phyloP scores from a whole-genome alignment of 2,888 invertebrate genomes.

The Sericinus montela region DNA sequence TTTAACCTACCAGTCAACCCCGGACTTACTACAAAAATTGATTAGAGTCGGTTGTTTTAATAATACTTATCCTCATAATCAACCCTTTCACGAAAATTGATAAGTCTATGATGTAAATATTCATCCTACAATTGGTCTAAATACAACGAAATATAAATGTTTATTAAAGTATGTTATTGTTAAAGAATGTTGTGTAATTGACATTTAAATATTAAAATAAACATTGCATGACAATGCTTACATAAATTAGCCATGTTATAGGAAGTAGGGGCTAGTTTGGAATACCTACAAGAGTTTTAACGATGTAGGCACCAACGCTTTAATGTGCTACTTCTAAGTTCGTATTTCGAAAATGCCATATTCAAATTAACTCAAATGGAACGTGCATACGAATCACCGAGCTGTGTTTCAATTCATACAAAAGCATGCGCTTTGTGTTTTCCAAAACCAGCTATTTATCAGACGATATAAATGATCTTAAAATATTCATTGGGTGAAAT shows the following conservation, averaged over 20 bases:
- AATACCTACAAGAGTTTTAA: slow-evolving; percentile 1
- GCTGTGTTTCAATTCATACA: neutral
- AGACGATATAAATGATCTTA: slow-evolving; percentile 41
- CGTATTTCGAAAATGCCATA: slow-evolving; percentile 1
- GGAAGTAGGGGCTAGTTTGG: neutral
- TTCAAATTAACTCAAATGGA: slow-evolving; percentile 11
- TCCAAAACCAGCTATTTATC: slow-evolving; percentile 27
- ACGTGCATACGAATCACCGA: neutral
- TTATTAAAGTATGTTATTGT: neutral
- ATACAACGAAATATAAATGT: neutral
- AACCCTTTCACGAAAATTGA: too few species aligned
- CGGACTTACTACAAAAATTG: too few species aligned
- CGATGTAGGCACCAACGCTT: neutral
- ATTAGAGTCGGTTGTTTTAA: too few species aligned
- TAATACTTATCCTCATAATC: too few species aligned
- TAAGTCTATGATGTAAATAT: too few species aligned
- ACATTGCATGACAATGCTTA: slow-evolving; percentile 7
- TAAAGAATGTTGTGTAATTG: neutral
- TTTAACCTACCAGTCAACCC: too few species aligned
- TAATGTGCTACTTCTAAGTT: neutral
- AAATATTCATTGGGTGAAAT: slow-evolving; percentile 65
- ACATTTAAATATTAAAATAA: too few species aligned
- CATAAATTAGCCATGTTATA: slow-evolving; percentile 3
- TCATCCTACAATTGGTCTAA: too few species aligned
- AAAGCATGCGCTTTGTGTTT: neutral